Conservation (phyloP, 2,888 invertebrate genomes). For the Atethmia centrago region DNA sequence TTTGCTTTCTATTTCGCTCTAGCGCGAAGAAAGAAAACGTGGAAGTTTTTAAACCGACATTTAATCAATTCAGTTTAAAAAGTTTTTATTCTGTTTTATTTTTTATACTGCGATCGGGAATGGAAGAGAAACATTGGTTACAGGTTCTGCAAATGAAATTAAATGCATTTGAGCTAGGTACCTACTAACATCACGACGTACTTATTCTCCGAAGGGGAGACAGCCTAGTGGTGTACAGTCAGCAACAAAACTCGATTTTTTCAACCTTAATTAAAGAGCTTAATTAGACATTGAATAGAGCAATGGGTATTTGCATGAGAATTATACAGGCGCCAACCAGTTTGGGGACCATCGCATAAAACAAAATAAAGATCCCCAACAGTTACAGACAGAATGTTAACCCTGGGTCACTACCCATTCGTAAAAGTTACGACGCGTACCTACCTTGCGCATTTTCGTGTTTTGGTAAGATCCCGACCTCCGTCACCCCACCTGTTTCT, state of each 20-base stretch:
- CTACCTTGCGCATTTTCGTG: too few relatives aligned
- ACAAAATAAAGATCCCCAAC: too few relatives aligned
- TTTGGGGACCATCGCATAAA: too few relatives aligned
- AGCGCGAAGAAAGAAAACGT: conserved; percentile 25
- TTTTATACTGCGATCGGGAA: conserved; percentile 19
- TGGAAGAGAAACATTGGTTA: conserved; percentile 51
- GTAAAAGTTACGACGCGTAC: too few relatives aligned
- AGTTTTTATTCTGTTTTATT: conserved; percentile 12
- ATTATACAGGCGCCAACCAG: too few relatives aligned
- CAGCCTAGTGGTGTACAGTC: background rate
- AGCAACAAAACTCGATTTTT: background rate
- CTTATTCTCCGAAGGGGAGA: background rate
- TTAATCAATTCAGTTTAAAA: conserved; percentile 55
- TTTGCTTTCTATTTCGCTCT: conserved; percentile 56
- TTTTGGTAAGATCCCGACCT: too few relatives aligned
- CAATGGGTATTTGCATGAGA: too few relatives aligned
- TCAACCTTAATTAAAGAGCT: too few relatives aligned
- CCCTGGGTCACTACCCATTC: too few relatives aligned
- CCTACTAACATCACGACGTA: background rate
- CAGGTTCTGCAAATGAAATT: conserved; percentile 3
- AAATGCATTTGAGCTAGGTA: background rate
- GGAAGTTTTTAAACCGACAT: conserved; percentile 20
- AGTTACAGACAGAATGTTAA: too few relatives aligned
- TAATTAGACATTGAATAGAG: too few relatives aligned
- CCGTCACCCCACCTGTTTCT: too few relatives aligned